These are phyloP conservation scores for Rapana venosa DNA, from an alignment of 2,888 invertebrate genomes.

Conservation along the genomic window DNA sequence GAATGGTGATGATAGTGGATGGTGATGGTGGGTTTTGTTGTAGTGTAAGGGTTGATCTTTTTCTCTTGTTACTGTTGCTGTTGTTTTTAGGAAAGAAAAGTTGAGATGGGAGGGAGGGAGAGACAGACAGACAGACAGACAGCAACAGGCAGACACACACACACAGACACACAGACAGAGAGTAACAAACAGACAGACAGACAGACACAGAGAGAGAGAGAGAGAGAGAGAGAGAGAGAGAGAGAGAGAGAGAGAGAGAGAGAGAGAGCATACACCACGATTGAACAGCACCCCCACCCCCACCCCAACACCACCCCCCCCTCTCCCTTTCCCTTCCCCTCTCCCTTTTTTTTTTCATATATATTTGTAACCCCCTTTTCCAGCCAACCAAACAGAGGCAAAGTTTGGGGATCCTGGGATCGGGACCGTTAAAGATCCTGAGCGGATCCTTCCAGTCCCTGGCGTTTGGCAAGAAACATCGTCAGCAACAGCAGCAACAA, in stretches of 20 bases:
- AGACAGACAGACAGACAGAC: background rate
- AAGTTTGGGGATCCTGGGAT: background rate
- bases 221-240: too few species aligned
- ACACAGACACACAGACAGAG: background rate
- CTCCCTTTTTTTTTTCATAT: background rate
- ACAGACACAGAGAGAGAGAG: background rate
- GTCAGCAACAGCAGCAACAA: too few species aligned
- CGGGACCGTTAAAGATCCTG: constrained; percentile 39
- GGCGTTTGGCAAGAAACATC: background rate
- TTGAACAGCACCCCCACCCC: too few species aligned
- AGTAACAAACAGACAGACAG: background rate
- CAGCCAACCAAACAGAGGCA: constrained; percentile 8
- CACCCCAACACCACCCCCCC: background rate
- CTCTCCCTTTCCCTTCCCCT: background rate
- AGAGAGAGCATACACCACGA: background rate
- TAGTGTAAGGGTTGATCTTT: too few species aligned
- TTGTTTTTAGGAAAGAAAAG: too few species aligned
- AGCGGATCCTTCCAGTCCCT: constrained; percentile 41
- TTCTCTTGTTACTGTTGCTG: too few species aligned
- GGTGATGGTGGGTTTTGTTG: too few species aligned
- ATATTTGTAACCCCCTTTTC: background rate
- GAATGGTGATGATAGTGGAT: too few species aligned
- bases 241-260: too few species aligned
- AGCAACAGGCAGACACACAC: background rate
- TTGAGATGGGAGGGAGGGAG: too few species aligned